These are phyloP conservation scores for Ariolimax columbianus DNA, from an alignment of 2,888 invertebrate genomes.

Conservation along the genomic window DNA sequence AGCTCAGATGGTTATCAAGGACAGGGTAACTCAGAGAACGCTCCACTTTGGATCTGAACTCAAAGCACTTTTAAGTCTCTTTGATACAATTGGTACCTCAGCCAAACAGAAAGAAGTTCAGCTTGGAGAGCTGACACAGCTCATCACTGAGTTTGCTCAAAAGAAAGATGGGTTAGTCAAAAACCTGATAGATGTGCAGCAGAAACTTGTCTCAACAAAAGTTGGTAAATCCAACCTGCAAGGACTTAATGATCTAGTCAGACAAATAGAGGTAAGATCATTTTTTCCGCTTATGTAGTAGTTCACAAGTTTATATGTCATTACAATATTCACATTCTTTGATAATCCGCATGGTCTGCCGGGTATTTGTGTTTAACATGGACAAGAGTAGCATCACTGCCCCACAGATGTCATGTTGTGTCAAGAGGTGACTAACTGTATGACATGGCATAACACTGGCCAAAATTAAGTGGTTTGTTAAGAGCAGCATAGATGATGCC, in stretches of 20 bases:
- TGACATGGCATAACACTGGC: too few species aligned
- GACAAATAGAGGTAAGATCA: conserved; percentile 69
- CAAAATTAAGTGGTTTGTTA: too few species aligned
- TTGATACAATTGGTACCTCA: conserved; percentile 63
- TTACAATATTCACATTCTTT: not conserved
- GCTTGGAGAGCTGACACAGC: conserved; percentile 79
- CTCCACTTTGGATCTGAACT: conserved; percentile 73
- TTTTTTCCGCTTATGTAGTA: not conserved
- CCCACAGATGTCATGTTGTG: too few species aligned
- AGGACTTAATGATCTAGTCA: conserved; percentile 69
- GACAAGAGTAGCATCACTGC: too few species aligned
- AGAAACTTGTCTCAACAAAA: conserved; percentile 59
- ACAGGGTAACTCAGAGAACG: conserved; percentile 72
- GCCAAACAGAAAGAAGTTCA: conserved; percentile 75
- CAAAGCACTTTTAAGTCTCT: conserved; percentile 63
- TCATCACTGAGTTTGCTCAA: conserved; percentile 88
- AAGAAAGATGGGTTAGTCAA: conserved; percentile 83
- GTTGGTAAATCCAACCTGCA: conserved; percentile 65
- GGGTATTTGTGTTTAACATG: too few species aligned
- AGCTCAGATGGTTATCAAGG: conserved; percentile 73
- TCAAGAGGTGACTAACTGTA: too few species aligned
- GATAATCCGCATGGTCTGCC: too few species aligned
- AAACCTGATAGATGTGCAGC: conserved; percentile 66
- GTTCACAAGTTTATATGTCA: not conserved
- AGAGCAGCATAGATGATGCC: too few species aligned